Evolutionary conservation across 2,113 vertebrate species (phyloP), one percentile per base, ranked within the genome.

Genomic region (Columbina picui): DNA sequence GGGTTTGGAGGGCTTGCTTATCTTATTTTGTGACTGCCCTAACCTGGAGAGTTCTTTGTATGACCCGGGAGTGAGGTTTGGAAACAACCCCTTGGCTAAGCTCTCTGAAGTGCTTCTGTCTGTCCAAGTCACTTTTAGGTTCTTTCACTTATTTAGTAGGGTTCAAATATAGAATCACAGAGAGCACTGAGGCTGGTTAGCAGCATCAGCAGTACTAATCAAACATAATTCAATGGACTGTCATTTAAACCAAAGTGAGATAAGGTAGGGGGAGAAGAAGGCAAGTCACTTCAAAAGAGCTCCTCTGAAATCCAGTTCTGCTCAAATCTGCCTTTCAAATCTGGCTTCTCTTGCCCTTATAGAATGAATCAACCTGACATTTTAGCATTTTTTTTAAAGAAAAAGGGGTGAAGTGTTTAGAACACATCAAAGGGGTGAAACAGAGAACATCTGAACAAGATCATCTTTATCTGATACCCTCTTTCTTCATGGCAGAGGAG

Each of bases 391-490:
- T 97, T 96, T 87, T 26, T 19, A 45, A 96, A 96, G 97, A 95
- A 95, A 97, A 90, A 94, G 89, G 84, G 94, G 90, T 95, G 96
- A 98, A 96, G 79, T 88, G 84, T 90, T 95, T 97, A 92, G 97
- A 97, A 96, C 82, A 84, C 71, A 91, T 97, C 95, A 96, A 96
- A 97, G 77, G 63, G 74, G 74, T 90, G 86, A 98, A 96, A 87
- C 91, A 67, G 82, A 94, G 95, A 97, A 96, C 76, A 95, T 97
- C 95, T 95, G 96, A 97, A 92, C 90, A 97, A 94, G 94, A 97
- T 84, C 47, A 74, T 67, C 89, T 97, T 97, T 92, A 93, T 96
- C 79, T 94, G 38, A 60, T 89, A 57, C 23, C 76, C 89, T 89
- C 71, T 84, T 86, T 75, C 59, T 64, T 93, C 50, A 53, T 56